A percentile compares a stretch with the other conserved stretches of the same genome.
Evolutionary conservation across 92 coral and sea anemone species (phyloP).

Genomic region (Porites cylindrica): DNA sequence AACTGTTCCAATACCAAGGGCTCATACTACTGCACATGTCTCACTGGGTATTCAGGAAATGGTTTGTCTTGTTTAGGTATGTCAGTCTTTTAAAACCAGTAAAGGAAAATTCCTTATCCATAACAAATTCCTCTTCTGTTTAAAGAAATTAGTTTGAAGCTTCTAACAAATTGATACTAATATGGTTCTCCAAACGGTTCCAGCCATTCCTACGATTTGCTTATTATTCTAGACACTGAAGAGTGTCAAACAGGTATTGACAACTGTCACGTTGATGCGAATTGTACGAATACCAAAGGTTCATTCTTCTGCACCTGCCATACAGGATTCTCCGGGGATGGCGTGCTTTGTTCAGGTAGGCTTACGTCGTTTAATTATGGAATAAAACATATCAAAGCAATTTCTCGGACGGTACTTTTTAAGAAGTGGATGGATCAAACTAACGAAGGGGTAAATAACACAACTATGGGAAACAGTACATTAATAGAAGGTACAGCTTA

Average conservation of each 20-base stretch:
- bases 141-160: too few species aligned
- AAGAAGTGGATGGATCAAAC: too few species aligned
- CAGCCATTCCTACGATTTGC: background rate
- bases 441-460: too few species aligned
- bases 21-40: conserved; percentile 71
- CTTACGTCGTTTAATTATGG: background rate
- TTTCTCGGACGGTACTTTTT: too few species aligned
- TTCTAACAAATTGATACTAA: too few species aligned
- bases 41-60: conserved; percentile 61
- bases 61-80: conserved; percentile 63
- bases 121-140: background rate
- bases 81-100: background rate
- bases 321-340: conserved; percentile 84
- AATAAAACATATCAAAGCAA: too few species aligned
- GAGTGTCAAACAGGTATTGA: conserved; percentile 35
- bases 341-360: conserved; percentile 72
- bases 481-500: too few species aligned
- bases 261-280: conserved; percentile 76
- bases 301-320: conserved; percentile 89
- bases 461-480: too few species aligned
- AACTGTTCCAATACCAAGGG: conserved; percentile 85
- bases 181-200: too few species aligned
- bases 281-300: conserved; percentile 90
- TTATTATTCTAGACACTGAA: conserved; percentile 19
- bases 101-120: background rate